Evolutionary conservation across 2,888 invertebrate species (phyloP), one percentile per base, ranked within the genome.

Genomic region (Tachina fera): DNA sequence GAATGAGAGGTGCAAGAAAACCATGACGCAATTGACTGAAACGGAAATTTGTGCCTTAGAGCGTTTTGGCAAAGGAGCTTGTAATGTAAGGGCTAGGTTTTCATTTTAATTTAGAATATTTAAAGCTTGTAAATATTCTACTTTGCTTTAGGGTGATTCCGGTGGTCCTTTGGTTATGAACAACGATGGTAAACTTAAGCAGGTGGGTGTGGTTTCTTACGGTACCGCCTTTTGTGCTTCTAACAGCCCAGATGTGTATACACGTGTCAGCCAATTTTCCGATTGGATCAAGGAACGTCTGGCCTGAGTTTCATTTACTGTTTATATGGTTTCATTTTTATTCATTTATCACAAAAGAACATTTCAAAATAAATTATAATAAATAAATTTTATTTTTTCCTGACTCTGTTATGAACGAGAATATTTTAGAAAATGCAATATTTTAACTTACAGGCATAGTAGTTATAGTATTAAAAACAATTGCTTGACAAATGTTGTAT

Each of bases 161-260:
- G 93, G 93, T 16, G 93, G 93, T 31, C 93, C 93, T 14, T 86
- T 93, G 84, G 92, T 92, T 0, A 91, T 91, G 91, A 71, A 70
- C 2, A 90, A 87, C 16, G 90, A 89, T 3, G 91, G 91, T 1
- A 87, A 89, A 2, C 86, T 89, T 0, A 90, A 90, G 13, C 91
- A 92, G 85, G 91, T 92, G 9, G 93, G 93, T 47, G 88, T 93
- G 0, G 93, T 93, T 3, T 93, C 93, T 0, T 93, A 93, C 82
- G 93, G 93, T n/a, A 92, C 92, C 0, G 89, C 91, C 0, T 89
- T 92, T 53, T 92, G 92, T 72, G 91, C 92, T 11, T 90, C 90
- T n/a, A 92, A 92, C 51, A 89, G 89, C 63, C 92, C 92, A 1
- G 92, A 92, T 89, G 92, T 92, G 9, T 92, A 92, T 74, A 93